Percentiles rank a stretch among this genome's conserved stretches.
These are phyloP conservation scores for Cyclopterus lumpus DNA, from an alignment of 2,797 vertebrate genomes.

Conservation along the genomic window DNA sequence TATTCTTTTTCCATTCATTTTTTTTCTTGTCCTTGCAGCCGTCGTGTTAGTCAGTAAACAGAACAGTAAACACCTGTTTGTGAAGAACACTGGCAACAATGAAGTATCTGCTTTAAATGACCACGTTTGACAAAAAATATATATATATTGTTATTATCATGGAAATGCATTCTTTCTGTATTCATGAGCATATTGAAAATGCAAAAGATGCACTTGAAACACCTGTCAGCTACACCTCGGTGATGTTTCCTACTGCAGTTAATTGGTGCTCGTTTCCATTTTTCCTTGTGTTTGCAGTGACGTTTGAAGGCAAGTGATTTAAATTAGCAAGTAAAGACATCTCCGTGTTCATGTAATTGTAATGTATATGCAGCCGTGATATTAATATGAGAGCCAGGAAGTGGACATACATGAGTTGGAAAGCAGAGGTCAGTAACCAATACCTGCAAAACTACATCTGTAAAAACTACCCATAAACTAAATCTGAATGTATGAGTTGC, in stretches of 20 bases:
- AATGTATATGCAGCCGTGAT: neutral
- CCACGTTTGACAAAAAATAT: too few relatives aligned
- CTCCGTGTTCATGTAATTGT: neutral
- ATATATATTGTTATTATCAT: neutral
- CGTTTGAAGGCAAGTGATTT: neutral
- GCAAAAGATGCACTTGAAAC: slow-evolving; percentile 1
- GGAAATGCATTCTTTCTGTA: neutral
- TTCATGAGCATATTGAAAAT: neutral
- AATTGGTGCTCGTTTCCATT: neutral
- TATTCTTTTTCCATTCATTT: neutral
- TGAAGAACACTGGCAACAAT: neutral
- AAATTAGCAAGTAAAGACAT: neutral
- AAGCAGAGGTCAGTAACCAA: neutral
- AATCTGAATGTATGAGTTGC: neutral
- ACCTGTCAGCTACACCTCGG: neutral
- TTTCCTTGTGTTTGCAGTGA: neutral
- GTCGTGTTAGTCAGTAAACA: slow-evolving; percentile 6
- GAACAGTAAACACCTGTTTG: slow-evolving; percentile 1
- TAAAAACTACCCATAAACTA: neutral
- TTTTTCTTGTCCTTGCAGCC: neutral
- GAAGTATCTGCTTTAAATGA: slow-evolving; percentile 17
- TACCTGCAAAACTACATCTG: neutral
- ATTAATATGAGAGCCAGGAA: neutral
- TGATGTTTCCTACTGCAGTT: slow-evolving; percentile 13
- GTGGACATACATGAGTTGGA: neutral